Conservation (phyloP, 1,140 invertebrate species). For the Cydia amplana region DNA sequence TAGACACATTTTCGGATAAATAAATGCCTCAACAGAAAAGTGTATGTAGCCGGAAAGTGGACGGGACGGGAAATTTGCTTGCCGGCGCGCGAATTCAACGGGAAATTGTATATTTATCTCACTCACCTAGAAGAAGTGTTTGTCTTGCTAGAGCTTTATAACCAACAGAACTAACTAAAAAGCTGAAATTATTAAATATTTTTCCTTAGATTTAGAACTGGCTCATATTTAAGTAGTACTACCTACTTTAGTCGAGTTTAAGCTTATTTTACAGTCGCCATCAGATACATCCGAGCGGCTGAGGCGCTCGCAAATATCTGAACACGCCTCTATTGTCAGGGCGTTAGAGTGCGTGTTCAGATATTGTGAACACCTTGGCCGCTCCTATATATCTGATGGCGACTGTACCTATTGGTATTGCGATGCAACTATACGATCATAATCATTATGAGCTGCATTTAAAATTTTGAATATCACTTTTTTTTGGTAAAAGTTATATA, state of each 20-base stretch:
- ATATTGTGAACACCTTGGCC: too few relatives aligned
- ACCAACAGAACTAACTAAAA: not conserved
- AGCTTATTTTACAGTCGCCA: too few relatives aligned
- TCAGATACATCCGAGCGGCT: too few relatives aligned
- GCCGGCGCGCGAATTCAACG: constrained; percentile 1
- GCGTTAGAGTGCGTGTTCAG: too few relatives aligned
- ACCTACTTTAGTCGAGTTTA: not conserved
- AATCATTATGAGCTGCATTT: not conserved
- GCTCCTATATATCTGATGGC: too few relatives aligned
- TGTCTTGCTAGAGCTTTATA: not conserved
- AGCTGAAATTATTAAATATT: too few relatives aligned
- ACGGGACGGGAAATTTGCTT: constrained; percentile 13
- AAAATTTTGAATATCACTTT: not conserved
- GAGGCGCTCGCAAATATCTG: too few relatives aligned
- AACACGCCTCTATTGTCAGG: too few relatives aligned
- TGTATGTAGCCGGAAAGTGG: not conserved
- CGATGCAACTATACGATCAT: too few relatives aligned
- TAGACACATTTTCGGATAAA: not conserved
- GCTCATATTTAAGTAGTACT: not conserved
- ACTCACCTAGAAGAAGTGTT: not conserved
- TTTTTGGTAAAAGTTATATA: not conserved
- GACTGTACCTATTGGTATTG: not conserved
- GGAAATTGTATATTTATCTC: constrained; percentile 19
- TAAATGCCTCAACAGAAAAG: not conserved
- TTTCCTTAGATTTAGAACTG: too few relatives aligned